A percentile compares a stretch with the other conserved stretches of the same genome.
These are phyloP conservation scores for Physella acuta DNA, from an alignment of 1,140 invertebrate species.

Conservation along the genomic window DNA sequence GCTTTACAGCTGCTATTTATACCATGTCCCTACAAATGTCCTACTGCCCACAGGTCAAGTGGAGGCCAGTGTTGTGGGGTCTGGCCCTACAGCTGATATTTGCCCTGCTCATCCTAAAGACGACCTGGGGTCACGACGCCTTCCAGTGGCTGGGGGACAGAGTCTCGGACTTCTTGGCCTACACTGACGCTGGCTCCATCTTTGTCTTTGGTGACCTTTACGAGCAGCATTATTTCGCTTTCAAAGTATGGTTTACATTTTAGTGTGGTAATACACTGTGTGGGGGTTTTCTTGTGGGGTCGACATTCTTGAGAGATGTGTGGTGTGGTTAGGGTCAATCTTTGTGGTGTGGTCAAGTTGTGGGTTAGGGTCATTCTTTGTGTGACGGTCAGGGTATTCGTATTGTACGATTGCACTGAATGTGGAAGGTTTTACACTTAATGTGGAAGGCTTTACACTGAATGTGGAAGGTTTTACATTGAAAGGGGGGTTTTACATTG, in stretches of 20 bases:
- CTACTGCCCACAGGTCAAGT: conserved; percentile 49
- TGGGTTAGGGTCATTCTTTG: no score
- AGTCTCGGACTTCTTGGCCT: conserved; percentile 75
- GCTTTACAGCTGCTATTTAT: no score
- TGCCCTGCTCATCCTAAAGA: conserved; percentile 83
- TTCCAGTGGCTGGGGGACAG: conserved; percentile 78
- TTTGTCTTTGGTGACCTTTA: conserved; percentile 80
- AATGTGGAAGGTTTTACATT: no score
- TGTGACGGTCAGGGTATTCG: no score
- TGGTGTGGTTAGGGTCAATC: no score
- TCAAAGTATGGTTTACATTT: conserved; percentile 39
- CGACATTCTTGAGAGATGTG: background rate
- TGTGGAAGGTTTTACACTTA: no score
- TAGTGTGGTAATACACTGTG: background rate
- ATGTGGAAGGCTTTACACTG: no score
- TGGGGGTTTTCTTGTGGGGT: background rate
- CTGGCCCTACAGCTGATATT: conserved; percentile 82
- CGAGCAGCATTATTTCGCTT: conserved; percentile 49
- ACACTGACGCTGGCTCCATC: conserved; percentile 73
- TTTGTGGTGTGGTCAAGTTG: no score
- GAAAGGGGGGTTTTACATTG: no score
- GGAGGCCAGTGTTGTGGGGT: conserved; percentile 66
- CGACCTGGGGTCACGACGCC: conserved; percentile 73
- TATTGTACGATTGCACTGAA: no score
- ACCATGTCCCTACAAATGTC: no score